phyloP scores from a whole-genome alignment of 2,888 invertebrate species.

The Zygogramma bicolorata region DNA sequence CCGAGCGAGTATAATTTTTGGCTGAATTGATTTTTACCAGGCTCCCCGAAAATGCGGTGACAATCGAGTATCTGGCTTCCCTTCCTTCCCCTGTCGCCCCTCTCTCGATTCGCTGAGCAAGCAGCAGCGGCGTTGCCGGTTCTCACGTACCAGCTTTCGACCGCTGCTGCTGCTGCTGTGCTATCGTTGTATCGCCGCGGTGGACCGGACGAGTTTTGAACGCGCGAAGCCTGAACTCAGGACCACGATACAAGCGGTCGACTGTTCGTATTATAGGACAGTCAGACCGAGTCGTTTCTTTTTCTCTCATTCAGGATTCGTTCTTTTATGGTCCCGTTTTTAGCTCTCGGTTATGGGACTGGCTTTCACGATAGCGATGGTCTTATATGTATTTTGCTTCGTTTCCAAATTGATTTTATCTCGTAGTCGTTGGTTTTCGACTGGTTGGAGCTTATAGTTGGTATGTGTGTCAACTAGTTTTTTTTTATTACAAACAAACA shows the following conservation, averaged over 20 bases:
- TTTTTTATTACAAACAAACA: no score
- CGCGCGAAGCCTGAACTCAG: constrained; percentile 49
- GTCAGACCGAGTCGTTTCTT: constrained; percentile 54
- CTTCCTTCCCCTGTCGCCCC: constrained; percentile 47
- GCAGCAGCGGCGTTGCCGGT: constrained; percentile 57
- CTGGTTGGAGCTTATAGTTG: no score
- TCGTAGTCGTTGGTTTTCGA: neutral
- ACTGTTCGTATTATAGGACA: constrained; percentile 58
- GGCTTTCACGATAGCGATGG: constrained; percentile 32
- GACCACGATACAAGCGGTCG: constrained; percentile 41
- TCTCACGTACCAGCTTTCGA: constrained; percentile 59
- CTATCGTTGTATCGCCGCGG: constrained; percentile 56
- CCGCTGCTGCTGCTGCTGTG: constrained; percentile 41
- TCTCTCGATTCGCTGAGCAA: constrained; percentile 23
- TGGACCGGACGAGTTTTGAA: constrained; percentile 50
- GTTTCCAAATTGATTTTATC: neutral
- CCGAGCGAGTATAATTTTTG: constrained; percentile 29
- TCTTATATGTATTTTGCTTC: neutral
- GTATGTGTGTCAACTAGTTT: no score
- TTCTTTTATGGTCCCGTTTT: constrained; percentile 35
- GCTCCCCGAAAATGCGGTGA: constrained; percentile 48
- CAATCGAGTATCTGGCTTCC: constrained; percentile 56
- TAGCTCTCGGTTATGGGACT: constrained; percentile 17
- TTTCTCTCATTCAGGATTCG: constrained; percentile 43
- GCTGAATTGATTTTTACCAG: constrained; percentile 53